Evolutionary conservation across 2,888 invertebrate genomes (phyloP).

Genomic region (Hyles lineata): DNA sequence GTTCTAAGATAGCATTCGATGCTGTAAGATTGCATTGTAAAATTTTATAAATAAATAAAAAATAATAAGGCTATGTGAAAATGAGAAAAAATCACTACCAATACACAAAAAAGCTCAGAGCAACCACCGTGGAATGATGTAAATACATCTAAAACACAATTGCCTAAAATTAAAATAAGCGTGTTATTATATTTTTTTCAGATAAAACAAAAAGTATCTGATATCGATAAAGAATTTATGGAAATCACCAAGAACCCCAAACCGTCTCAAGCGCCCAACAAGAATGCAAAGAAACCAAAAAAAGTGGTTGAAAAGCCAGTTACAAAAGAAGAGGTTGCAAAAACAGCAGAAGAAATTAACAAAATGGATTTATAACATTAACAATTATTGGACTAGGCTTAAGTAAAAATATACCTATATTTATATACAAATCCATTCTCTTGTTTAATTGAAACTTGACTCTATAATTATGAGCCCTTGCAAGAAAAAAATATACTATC

Average conservation of each 20-base stretch:
- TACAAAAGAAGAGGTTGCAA: conserved; percentile 69
- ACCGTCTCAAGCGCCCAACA: conserved; percentile 44
- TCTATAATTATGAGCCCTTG: background rate
- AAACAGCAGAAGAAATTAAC: conserved; percentile 64
- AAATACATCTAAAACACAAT: too few relatives aligned
- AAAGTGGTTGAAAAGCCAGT: conserved; percentile 59
- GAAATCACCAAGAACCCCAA: conserved; percentile 67
- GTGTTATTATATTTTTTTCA: conserved; percentile 47
- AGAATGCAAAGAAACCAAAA: conserved; percentile 47
- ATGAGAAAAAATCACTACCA: too few relatives aligned
- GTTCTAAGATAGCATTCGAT: too few relatives aligned
- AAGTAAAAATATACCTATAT: conserved; percentile 34
- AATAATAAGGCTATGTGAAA: too few relatives aligned
- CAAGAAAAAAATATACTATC: background rate
- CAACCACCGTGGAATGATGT: too few relatives aligned
- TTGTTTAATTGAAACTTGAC: background rate
- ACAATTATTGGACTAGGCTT: conserved; percentile 33
- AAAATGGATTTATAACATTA: conserved; percentile 72
- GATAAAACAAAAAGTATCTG: conserved; percentile 76
- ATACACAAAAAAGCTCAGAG: too few relatives aligned
- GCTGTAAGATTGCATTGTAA: too few relatives aligned
- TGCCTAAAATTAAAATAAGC: too few relatives aligned
- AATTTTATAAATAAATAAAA: too few relatives aligned
- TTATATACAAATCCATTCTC: conserved; percentile 30
- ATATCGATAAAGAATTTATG: conserved; percentile 74